Percentiles rank a stretch among this genome's conserved stretches.
Evolutionary conservation across 2,797 vertebrate species (phyloP).

Genomic region (Brachyalestes nurse): DNA sequence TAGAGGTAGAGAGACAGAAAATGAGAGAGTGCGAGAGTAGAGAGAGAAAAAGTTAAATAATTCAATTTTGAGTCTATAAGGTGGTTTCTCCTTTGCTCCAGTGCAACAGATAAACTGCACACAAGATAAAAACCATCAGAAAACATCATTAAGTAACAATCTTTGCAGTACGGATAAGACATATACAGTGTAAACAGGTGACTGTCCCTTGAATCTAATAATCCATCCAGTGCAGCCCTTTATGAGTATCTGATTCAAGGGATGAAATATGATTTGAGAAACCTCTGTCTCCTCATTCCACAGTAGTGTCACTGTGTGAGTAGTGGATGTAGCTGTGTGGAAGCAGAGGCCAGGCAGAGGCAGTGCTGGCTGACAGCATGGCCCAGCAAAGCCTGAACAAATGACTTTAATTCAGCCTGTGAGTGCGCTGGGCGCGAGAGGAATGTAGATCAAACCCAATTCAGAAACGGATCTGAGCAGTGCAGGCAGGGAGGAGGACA

Average conservation of each 20-base stretch:
- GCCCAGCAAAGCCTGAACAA: constrained; percentile 1
- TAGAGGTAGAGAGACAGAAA: neutral
- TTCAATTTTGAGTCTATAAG: neutral
- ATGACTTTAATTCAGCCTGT: constrained; percentile 24
- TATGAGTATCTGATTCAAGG: neutral
- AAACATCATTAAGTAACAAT: neutral
- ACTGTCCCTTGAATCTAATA: neutral
- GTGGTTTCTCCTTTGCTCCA: neutral
- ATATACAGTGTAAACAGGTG: neutral
- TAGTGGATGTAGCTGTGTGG: neutral
- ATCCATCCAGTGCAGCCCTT: too few species aligned
- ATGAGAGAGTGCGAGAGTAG: neutral
- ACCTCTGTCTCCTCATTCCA: neutral
- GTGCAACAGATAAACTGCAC: neutral
- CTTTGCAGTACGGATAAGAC: neutral
- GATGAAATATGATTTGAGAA: neutral
- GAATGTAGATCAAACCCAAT: neutral
- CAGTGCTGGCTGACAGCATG: neutral
- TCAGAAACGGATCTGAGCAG: constrained; percentile 7
- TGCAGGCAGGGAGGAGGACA: neutral
- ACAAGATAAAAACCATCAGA: neutral
- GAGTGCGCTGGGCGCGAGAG: neutral
- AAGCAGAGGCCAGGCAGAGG: neutral
- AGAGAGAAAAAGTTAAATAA: neutral
- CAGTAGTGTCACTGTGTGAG: neutral